Base-by-base conservation (phyloP, 2,888 invertebrate genomes). In the Philonicus albiceps region DNA sequence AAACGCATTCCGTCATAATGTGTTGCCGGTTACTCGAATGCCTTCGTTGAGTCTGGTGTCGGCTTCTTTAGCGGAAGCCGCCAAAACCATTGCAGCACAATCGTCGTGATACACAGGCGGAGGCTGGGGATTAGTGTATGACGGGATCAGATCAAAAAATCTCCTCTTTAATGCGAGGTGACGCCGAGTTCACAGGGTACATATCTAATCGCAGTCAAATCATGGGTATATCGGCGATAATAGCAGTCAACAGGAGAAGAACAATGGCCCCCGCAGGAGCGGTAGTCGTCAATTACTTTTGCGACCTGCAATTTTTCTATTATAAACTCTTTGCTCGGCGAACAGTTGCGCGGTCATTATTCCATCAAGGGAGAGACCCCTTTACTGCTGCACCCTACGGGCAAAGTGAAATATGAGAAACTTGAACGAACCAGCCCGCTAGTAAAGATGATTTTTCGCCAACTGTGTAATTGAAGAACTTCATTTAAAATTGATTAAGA, bases 261-360 rank as follows among this genome's bases (percentile, higher is more conserved):
- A 78, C 78, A 78, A 78, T 76, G 13, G 76, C 76, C 40, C 40
- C 40, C 40, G 43, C 37, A 43, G 78, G 78, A 78, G 49, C 78
- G 49, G 78, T 78, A 78, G 78, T 78, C 30, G 49, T 49, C 78
- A 78, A 78, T 78, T 78, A 78, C 78, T 43, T 78, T 49, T 6
- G 6, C 78, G 78, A 78, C 78, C 78, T 78, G 78, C 78, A 78
- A 78, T 78, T 78, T 78, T 78, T 78, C 78, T 78, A 78, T 78
- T 78, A 78, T 78, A 49, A 27, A 43, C 30, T 53, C 53, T 78
- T 78, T 78, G n/a, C 27, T 7, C 16, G 78, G 27, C 49, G 30
- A n/a, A 27, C 53, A 78, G 78, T 78, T 78, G 49, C 78, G 30
- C 78, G 30, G 78, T 78, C 49, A 78, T 78, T 78, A 78, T 78